Base-by-base conservation (phyloP, 2,888 invertebrate species). In the Drosophila gaucha region DNA sequence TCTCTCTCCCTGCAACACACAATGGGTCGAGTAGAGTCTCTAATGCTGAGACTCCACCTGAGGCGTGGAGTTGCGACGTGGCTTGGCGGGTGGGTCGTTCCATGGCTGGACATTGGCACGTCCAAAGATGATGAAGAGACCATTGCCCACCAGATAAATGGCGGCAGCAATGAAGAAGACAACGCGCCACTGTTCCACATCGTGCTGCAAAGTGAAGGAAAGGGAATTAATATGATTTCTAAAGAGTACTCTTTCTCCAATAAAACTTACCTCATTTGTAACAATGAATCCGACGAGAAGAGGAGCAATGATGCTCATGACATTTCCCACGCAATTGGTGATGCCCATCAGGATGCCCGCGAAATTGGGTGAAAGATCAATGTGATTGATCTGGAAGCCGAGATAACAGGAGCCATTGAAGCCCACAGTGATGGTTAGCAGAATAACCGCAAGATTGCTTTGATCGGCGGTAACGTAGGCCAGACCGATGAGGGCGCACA, bases 271-370 rank as follows among this genome's bases (percentile, higher is more conserved):
- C 92, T 94, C 93, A 88, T 96, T 94, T 6, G 92, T 92, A 1
- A 96, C 94, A 22, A 97, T 93, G 12, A 94, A 90, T 6, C 95
- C 95, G 0, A 96, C 96, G 22, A 95, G 93, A 1, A 96, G 91
- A 0, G 97, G 97, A 0, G 96, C 96, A 75, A 96, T 92, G 67
- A 97, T 95, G 52, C 96, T 96, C 91, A 96, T 95, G 10, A 96
- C 92, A 82, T 96, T 96, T 0, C 96, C 95, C n/a, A 94, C 92
- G 9, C 95, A 95, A 89, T 97, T 97, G 1, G 96, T 96, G 78
- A 97, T 94, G 5, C 91, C 97, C 96, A 97, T 96, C 74, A 97
- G 91, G 0, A 95, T 94, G 26, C 97, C 97, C 2, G 97, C 96
- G 89, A 95, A 96, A 89, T 96, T 96, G 0, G 97, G 96, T 6